Evolutionary conservation across 1,140 invertebrate genomes (phyloP), one percentile per base, ranked within the genome.

Genomic region (Pseudomyrmex pallidus): DNA sequence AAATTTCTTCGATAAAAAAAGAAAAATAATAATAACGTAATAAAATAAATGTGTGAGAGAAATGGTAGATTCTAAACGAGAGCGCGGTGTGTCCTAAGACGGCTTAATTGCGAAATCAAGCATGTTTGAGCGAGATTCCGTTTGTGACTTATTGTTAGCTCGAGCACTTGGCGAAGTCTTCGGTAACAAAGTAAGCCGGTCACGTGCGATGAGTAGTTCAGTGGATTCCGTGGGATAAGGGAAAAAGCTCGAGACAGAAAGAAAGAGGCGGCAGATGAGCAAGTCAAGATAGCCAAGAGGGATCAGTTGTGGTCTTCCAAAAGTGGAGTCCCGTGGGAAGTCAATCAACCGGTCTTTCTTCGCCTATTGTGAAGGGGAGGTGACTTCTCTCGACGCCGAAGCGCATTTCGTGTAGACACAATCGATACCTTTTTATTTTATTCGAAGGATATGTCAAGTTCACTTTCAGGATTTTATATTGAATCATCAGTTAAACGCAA

Each of bases 261-360:
- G 66, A 64, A 57, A 56, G 67, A 17, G 66, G 56, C 20, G 46
- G 44, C 44, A 57, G 66, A 80, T 80, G 76, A 85, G 68, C 17
- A 46, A 46, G 61, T 72, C 72, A 50, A 56, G 86, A 88, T 89
- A 88, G 78, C 86, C 78, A 77, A 83, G 44, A 92, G 92, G 92
- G 92, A 93, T 94, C 92, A 94, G 93, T 91, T 94, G 93, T 92
- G 91, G 90, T 92, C 91, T 92, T 92, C 90, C 86, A 86, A 92
- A 93, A 93, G 89, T 92, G 70, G 84, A 91, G 87, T 94, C 93
- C 92, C 93, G 87, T 88, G 94, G 93, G 94, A 93, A 94, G 94
- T 94, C 93, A 94, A 94, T 94, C 94, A 94, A 93, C 90, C 90
- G 90, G 89, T 91, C 90, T 94, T 93, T 94, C 92, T 93, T 85